These are phyloP conservation scores for Lepus europaeus DNA, from an alignment of 2,113 vertebrate species.

Conservation along the genomic window DNA sequence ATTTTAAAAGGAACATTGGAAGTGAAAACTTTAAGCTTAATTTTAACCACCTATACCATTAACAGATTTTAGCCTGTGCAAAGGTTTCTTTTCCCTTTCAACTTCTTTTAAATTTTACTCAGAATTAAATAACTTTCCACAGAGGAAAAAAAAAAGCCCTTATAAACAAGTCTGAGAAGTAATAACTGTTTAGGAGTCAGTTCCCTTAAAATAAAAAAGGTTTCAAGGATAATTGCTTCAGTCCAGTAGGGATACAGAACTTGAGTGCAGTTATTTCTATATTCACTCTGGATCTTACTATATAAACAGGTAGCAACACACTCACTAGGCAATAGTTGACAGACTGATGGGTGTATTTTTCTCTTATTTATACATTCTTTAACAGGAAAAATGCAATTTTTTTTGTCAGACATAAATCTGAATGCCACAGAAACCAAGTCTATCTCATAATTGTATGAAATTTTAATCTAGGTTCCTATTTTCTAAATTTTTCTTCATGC, in stretches of 20 bases:
- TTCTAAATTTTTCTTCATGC: neutral
- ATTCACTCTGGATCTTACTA: neutral
- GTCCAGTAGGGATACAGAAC: neutral
- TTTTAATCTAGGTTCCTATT: neutral
- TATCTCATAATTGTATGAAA: neutral
- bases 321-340: neutral
- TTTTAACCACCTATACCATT: slow-evolving; percentile 19
- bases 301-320: neutral
- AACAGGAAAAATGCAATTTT: slow-evolving; percentile 13
- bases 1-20: slow-evolving; percentile 29
- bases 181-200: neutral
- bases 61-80: neutral
- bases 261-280: neutral
- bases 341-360: neutral
- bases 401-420: slow-evolving; percentile 37
- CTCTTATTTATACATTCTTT: slow-evolving; percentile 38
- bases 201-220: neutral
- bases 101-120: neutral
- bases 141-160: neutral
- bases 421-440: neutral
- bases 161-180: neutral
- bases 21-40: neutral
- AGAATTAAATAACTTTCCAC: slow-evolving; percentile 20
- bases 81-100: neutral
- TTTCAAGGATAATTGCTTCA: slow-evolving; percentile 48